Base-by-base conservation (phyloP, 2,888 invertebrate species). In the Lycophotia porphyrea region DNA sequence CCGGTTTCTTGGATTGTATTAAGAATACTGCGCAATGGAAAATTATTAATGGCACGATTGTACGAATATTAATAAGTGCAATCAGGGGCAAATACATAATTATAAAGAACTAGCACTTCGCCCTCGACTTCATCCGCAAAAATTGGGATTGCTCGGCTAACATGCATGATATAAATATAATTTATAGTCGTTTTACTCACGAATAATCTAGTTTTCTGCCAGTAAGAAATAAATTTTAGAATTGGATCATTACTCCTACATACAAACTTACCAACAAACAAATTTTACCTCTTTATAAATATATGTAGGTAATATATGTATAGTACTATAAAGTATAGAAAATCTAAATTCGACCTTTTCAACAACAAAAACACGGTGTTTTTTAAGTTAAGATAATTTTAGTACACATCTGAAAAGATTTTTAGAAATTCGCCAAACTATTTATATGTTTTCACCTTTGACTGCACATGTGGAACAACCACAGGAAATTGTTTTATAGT, bases 11-110 rank as follows among this genome's bases (percentile, higher is more conserved):
- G 15, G 36, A 44, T 66, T 31, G 21, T 24, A 44, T 60, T 52
- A 63, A 27, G 4, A n/a, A 34, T 67, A 71, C 34, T 36, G 42
- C n/a, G 61, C 61, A 81, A 58, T 49, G 34, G n/a, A 80, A 70
- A 61, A 71, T 60, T 67, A 63, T 63, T 13, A 70, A 49, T 36
- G 8, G 21, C 42, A 18, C 49, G 60, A 34, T 36, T 11, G 21
- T 49, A 18, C 49, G 60, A 34, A 52, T 39, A n/a, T 42, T 52
- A 52, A 52, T n/a, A 52, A 8, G 24, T 34, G 42, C 69, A 18
- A 4, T 42, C 5, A 42, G 31, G 15, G 5, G 1, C 47, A 24
- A 47, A 47, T 15, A 31, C 24, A 11, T 52, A 67, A 18, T 49
- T 27, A 7, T n/a, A n/a, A n/a, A n/a, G n/a, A n/a, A n/a, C n/a